These are phyloP conservation scores for Paramuricea clavata DNA, from an alignment of 92 coral and sea anemone genomes.

Conservation along the genomic window DNA sequence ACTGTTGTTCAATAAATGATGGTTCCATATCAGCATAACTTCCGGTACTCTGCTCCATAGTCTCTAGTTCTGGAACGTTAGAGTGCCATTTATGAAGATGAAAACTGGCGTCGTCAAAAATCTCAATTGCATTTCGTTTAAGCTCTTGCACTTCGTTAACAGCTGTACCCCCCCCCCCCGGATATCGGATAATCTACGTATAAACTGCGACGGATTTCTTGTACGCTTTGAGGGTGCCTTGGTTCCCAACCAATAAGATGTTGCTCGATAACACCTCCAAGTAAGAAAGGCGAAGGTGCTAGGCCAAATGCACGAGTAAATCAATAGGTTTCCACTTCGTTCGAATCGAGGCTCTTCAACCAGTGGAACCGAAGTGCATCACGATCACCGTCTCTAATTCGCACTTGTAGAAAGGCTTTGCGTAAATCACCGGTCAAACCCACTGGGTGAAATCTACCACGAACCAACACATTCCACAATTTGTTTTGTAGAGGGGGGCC, in stretches of 20 bases:
- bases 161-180: not conserved
- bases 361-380: slow-evolving; percentile 10
- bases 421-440: not conserved
- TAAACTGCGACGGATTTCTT: not conserved
- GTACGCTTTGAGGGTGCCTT: not conserved
- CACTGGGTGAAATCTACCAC: not conserved
- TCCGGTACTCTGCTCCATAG: not conserved
- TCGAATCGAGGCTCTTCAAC: not conserved
- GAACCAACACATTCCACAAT: not conserved
- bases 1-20: not conserved
- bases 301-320: not conserved
- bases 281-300: not conserved
- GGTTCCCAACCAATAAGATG: not conserved
- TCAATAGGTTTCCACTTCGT: not conserved
- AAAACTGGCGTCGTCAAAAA: too few species aligned
- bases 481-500: slow-evolving; percentile 21
- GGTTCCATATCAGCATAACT: not conserved
- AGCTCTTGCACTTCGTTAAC: not conserved
- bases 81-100: too few species aligned
- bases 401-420: not conserved
- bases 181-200: not conserved
- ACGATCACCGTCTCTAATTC: not conserved
- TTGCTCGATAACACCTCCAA: not conserved
- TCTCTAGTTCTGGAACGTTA: not conserved
- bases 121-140: too few species aligned